Evolutionary conservation across 2,888 invertebrate species (phyloP).

Genomic region (Limnephilus auricula): DNA sequence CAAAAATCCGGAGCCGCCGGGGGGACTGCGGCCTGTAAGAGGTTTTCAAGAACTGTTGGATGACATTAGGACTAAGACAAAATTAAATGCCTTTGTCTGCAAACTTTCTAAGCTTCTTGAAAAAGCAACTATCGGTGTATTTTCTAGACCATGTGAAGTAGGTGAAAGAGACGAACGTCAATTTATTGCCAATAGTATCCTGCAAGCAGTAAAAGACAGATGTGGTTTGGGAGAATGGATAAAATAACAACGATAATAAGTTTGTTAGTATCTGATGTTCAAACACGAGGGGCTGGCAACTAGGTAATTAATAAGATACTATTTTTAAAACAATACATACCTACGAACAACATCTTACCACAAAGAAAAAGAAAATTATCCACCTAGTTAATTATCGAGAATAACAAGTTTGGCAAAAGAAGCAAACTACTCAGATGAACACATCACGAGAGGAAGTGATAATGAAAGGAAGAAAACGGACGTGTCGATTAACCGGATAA

Average conservation of each 20-base stretch:
- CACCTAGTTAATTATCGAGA: not conserved
- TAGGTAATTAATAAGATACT: too few relatives aligned
- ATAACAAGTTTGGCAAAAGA: not conserved
- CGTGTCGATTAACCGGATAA: conserved; percentile 3
- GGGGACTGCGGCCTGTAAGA: too few relatives aligned
- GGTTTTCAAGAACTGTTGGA: too few relatives aligned
- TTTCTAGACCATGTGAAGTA: too few relatives aligned
- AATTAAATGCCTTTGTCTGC: too few relatives aligned
- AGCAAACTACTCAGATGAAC: not conserved
- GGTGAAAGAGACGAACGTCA: too few relatives aligned
- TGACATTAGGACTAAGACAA: not conserved
- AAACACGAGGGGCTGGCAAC: not conserved
- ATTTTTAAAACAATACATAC: too few relatives aligned
- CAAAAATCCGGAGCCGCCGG: too few relatives aligned
- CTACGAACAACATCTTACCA: not conserved
- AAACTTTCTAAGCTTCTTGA: too few relatives aligned
- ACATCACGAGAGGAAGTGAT: conserved; percentile 2
- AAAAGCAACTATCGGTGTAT: too few relatives aligned
- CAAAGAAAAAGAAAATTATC: not conserved
- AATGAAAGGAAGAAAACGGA: conserved; percentile 12
- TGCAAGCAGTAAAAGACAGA: too few relatives aligned
- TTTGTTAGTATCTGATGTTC: not conserved
- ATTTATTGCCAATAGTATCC: too few relatives aligned
- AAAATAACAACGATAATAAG: not conserved
- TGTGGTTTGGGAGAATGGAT: not conserved